These are phyloP conservation scores for Papilio dardanus DNA, from an alignment of 1,140 invertebrate genomes.

Conservation along the genomic window DNA sequence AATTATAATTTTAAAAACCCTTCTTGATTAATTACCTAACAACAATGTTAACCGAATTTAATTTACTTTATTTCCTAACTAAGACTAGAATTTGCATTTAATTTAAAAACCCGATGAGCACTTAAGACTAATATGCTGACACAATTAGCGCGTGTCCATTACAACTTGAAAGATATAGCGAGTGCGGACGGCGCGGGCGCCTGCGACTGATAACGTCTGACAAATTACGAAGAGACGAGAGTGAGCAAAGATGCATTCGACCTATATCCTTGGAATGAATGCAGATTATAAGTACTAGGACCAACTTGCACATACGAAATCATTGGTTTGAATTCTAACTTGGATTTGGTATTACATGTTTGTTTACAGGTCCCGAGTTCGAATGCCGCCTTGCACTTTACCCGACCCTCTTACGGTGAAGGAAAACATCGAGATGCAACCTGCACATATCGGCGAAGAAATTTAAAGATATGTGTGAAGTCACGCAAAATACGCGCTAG, in stretches of 20 bases:
- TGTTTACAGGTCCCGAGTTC: no score
- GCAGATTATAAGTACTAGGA: neutral
- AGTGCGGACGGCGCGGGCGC: slow-evolving; percentile 1
- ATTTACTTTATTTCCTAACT: neutral
- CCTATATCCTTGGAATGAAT: slow-evolving; percentile 3
- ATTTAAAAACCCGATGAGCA: slow-evolving; percentile 11
- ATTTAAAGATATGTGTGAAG: no score
- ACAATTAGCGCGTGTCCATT: slow-evolving; percentile 36
- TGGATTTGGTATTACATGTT: neutral
- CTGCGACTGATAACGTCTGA: slow-evolving; percentile 31
- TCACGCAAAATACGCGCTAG: no score
- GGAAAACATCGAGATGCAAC: no score
- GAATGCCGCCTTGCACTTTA: no score
- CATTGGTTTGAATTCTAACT: neutral
- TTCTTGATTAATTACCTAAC: neutral
- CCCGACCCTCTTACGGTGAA: no score
- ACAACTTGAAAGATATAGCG: slow-evolving; percentile 34
- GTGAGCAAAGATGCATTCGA: slow-evolving; percentile 22
- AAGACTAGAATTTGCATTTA: neutral
- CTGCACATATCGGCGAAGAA: no score
- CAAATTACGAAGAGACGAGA: slow-evolving; percentile 30
- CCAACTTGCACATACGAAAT: neutral
- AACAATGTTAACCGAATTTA: neutral
- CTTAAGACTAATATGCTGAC: slow-evolving; percentile 25
- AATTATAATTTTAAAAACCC: no score